Base-by-base conservation (phyloP, 2,113 vertebrate species). In the Pica pica region DNA sequence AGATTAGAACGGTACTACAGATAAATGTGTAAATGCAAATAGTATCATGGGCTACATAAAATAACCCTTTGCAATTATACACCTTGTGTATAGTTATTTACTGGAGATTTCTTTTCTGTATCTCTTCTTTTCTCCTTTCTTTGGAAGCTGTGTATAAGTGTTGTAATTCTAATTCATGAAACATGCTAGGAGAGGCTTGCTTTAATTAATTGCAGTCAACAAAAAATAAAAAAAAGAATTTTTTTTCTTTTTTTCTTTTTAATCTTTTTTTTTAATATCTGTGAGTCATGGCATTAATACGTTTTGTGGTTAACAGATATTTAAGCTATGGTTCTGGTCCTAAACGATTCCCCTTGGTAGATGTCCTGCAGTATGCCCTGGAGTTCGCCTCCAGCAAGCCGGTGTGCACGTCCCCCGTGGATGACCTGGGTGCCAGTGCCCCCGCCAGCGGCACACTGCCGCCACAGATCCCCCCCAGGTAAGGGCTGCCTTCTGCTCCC, bases 311-410 rank as follows among this genome's bases (percentile, higher is more conserved):
- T 97, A 93, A 96, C 97, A 99, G 99, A 97, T 99, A 99, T 97
- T 98, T 98, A 98, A 99, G 99, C 98, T 99, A 99, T 89, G 99
- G 99, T 89, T 99, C 99, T 2, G 99, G 99, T 97, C 99, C 99
- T 95, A 99, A 99, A 98, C 98, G 99, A 94, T 99, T 99, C 96
- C 99, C 99, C 88, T 98, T 99, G 97, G 99, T 99, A 92, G 99
- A 99, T 97, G 99, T 99, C 97, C 98, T 99, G 64, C 99, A 99
- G 97, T 99, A 99, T 2, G 99, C 99, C 22, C 98, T 99, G 98
- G 99, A 99, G 97, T 99, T 99, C 20, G 99, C 99, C 55, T 99
- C 99, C 73, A 99, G 99, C 97, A 99, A 99, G 96, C 99, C 99
- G 7, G 99, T 99, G 76, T 99, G 99, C 96, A 99, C 98, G 2